A percentile compares a stretch with the other conserved stretches of the same genome.
phyloP scores from a whole-genome alignment of 1,140 invertebrate genomes.

The Aphis craccivora region DNA sequence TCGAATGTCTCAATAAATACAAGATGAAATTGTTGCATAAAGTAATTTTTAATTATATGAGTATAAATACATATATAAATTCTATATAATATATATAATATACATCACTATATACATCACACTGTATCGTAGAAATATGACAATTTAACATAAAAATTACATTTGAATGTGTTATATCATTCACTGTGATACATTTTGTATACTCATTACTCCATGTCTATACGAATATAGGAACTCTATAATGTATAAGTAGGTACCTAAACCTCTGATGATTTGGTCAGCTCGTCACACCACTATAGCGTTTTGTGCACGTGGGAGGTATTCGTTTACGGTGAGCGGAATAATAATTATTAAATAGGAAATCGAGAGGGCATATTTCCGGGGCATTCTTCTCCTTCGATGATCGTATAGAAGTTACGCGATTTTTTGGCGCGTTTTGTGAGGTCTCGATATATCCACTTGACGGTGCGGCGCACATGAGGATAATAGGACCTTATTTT shows the following conservation, averaged over 20 bases:
- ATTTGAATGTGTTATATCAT: no score
- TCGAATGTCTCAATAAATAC: background rate
- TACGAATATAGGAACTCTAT: background rate
- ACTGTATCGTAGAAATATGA: no score
- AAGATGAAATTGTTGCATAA: background rate
- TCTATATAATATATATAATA: no score
- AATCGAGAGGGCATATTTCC: slow-evolving; percentile 43
- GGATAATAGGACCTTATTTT: slow-evolving; percentile 47
- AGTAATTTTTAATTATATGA: background rate
- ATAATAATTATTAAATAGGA: slow-evolving; percentile 4
- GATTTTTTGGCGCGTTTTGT: slow-evolving; percentile 54
- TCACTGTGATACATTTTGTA: no score
- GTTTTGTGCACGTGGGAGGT: slow-evolving; percentile 3
- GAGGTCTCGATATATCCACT: background rate
- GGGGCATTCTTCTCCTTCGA: slow-evolving; percentile 18
- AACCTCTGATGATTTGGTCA: background rate
- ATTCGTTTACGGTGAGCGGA: background rate
- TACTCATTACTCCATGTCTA: no score
- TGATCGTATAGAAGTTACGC: background rate
- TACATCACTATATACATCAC: no score
- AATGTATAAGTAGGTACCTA: background rate
- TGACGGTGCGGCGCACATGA: background rate
- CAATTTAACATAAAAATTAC: no score
- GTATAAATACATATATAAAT: no score
- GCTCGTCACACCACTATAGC: background rate